Base-by-base conservation (phyloP, 2,797 vertebrate species). In the Lophius americanus region DNA sequence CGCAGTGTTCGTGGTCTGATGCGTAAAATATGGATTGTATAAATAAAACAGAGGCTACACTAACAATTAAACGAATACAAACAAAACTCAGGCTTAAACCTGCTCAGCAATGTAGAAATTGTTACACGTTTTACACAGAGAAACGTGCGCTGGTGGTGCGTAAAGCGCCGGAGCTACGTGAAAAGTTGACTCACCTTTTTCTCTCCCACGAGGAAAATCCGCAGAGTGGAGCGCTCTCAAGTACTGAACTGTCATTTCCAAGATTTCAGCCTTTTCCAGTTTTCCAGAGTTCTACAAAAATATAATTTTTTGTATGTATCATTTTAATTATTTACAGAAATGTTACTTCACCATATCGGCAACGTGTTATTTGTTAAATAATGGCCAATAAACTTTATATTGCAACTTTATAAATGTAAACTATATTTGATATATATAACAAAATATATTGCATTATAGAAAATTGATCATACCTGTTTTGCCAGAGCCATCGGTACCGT, bases 211-310 rank as follows among this genome's bases (percentile, higher is more conserved):
- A 23, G 97, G 97, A 54, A 98, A 97, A 82, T 99, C 97, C 0
- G 97, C 95, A 0, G 98, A 96, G 83, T 99, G 97, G 44, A 99
- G 92, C 36, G 97, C 97, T 66, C 96, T 90, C 76, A 99, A 90
- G 81, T 99, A 99, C 86, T 99, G 97, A 11, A 99, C 97, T 0
- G 98, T 99, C 98, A 99, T 98, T 87, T 99, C 98, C 81, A 99
- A 88, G 84, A 99, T 99, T 86, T 99, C 98, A 5, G 98, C 98
- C 61, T 99, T 99, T 85, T 99, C 98, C 69, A 99, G 91, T 86
- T 99, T 99, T 23, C 98, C 98, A 33, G 96, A 98, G 78, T 95
- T 98, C 98, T 99, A 74, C 13, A 48, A 70, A 61, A 56, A 58
- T 3, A 47, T 2, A 8, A 32, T 39, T 23, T 23, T 23, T 23